These are phyloP conservation scores for Cichlasoma orientale DNA, from an alignment of 2,797 vertebrate species.

Conservation along the genomic window DNA sequence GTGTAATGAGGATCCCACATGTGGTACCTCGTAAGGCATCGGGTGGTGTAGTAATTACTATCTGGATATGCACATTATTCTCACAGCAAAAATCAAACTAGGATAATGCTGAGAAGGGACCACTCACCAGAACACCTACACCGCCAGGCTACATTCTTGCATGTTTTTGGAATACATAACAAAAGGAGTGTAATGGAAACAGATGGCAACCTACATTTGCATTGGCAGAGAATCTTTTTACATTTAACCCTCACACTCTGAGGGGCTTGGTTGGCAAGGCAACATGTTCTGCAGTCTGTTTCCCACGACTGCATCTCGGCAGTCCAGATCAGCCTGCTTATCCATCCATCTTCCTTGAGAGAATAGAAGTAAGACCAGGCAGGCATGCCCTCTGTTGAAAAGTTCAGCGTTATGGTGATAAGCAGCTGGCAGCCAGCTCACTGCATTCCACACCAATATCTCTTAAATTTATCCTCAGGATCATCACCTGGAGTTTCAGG, in stretches of 20 bases:
- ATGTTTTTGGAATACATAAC: slow-evolving; percentile 49
- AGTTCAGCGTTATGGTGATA: slow-evolving; percentile 27
- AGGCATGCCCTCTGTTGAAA: slow-evolving; percentile 16
- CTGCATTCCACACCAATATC: slow-evolving; percentile 9
- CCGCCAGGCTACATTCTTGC: neutral
- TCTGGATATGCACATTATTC: neutral
- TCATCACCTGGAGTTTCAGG: slow-evolving; percentile 2
- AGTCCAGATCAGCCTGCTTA: slow-evolving; percentile 68
- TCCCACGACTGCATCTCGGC: slow-evolving; percentile 72
- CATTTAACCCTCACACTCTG: slow-evolving; percentile 73
- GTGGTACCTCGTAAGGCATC: neutral
- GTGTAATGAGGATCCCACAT: neutral
- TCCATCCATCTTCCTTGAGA: slow-evolving; percentile 47
- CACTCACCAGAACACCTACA: slow-evolving; percentile 22
- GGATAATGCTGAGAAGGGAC: neutral
- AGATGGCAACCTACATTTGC: slow-evolving; percentile 79
- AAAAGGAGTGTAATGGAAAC: slow-evolving; percentile 68
- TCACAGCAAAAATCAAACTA: slow-evolving; percentile 15
- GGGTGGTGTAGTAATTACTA: neutral
- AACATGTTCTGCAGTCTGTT: slow-evolving; percentile 76
- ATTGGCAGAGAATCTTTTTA: slow-evolving; percentile 70
- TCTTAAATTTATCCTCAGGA: slow-evolving; percentile 21
- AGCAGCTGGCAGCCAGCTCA: slow-evolving; percentile 29
- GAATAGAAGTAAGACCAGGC: slow-evolving; percentile 36
- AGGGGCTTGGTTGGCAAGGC: slow-evolving; percentile 79